Percentiles rank a stretch among this genome's conserved stretches.
These are phyloP conservation scores for Delphinapterus leucas DNA, from an alignment of 2,113 vertebrate species.

Conservation along the genomic window DNA sequence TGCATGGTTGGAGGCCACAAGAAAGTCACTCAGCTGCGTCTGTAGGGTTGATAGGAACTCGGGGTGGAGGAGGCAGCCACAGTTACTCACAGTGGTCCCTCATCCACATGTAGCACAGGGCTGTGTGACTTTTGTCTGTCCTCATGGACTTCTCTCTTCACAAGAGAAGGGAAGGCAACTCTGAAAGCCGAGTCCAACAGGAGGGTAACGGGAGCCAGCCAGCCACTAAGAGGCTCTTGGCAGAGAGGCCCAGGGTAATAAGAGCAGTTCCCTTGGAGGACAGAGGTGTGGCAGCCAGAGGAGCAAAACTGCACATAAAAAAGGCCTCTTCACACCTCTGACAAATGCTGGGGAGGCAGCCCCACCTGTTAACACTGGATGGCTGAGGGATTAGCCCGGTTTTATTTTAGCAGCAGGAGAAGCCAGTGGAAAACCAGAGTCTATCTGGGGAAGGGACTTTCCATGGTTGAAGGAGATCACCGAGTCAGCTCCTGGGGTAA, in stretches of 20 bases:
- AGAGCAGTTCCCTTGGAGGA: not conserved
- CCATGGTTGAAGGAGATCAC: not conserved
- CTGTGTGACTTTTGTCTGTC: not conserved
- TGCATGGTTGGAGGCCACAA: not conserved
- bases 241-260: not conserved
- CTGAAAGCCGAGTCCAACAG: not conserved
- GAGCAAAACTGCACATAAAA: not conserved
- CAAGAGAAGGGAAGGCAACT: not conserved
- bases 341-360: not conserved
- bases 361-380: slow-evolving; percentile 45
- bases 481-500: not conserved
- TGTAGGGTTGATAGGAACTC: not conserved
- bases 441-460: slow-evolving; percentile 61
- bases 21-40: not conserved
- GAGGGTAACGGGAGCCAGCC: not conserved
- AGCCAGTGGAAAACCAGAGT: slow-evolving; percentile 33
- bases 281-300: not conserved
- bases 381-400: slow-evolving; percentile 8
- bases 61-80: rapidly evolving
- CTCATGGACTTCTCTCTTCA: not conserved
- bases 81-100: rapidly evolving
- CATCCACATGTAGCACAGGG: rapidly evolving
- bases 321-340: not conserved
- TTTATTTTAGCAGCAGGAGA: slow-evolving; percentile 68
- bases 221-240: not conserved